These are phyloP conservation scores for Drosophila subobscura DNA, from an alignment of 1,140 invertebrate genomes.

Conservation along the genomic window DNA sequence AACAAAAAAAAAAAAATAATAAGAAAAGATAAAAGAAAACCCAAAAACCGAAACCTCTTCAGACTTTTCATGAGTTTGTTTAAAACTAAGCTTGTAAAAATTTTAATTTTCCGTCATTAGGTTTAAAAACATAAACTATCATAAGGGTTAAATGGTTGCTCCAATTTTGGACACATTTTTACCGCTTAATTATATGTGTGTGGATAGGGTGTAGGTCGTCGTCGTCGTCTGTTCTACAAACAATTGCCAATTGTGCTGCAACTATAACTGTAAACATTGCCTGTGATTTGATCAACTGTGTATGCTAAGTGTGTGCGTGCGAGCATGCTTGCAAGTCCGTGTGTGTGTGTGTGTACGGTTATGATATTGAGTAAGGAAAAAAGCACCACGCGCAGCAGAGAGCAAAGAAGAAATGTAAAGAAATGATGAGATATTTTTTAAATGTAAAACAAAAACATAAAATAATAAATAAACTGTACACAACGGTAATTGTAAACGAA, in stretches of 20 bases:
- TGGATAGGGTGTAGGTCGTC: constrained; percentile 14
- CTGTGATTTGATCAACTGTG: constrained; percentile 53
- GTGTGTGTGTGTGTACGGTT: constrained; percentile 23
- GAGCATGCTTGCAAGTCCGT: neutral
- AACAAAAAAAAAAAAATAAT: constrained; percentile 18
- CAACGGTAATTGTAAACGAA: constrained; percentile 49
- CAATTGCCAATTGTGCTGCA: constrained; percentile 20
- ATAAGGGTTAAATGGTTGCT: constrained; percentile 22
- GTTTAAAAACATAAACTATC: constrained; percentile 3
- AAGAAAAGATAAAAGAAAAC: constrained; percentile 6
- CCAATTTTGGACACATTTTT: constrained; percentile 25
- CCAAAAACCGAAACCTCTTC: constrained; percentile 10
- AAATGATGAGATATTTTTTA: constrained; percentile 48
- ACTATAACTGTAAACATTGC: constrained; percentile 44
- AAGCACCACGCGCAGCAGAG: constrained; percentile 75
- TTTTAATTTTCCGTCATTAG: constrained; percentile 39
- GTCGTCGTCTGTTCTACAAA: constrained; percentile 50
- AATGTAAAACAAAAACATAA: constrained; percentile 17
- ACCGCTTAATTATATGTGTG: constrained; percentile 13
- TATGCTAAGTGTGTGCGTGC: constrained; percentile 15
- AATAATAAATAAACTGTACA: constrained; percentile 41
- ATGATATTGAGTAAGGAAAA: constrained; percentile 21
- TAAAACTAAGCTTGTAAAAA: constrained; percentile 23
- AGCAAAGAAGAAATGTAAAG: constrained; percentile 21
- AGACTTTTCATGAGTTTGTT: constrained; percentile 20